Evolutionary conservation across 1,140 invertebrate species (phyloP).

Genomic region (Dendroctonus ponderosae): DNA sequence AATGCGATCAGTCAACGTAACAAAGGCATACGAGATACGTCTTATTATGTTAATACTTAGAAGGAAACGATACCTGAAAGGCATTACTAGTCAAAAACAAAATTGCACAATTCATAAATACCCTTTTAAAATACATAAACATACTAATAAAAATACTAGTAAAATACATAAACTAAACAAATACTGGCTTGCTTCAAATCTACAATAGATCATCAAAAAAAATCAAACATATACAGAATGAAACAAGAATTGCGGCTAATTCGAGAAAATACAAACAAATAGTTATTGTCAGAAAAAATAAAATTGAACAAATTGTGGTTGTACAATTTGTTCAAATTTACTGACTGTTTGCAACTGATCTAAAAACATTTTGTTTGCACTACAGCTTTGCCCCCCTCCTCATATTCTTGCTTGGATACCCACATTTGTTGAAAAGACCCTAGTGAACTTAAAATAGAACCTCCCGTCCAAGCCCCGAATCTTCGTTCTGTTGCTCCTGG

Average conservation of each 20-base stretch:
- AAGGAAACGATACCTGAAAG: no score
- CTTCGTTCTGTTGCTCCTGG: constrained; percentile 73
- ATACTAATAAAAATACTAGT: no score
- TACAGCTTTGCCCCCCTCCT: constrained; percentile 73
- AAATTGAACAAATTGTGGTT: constrained; percentile 1
- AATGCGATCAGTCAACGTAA: no score
- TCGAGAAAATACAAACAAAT: background rate
- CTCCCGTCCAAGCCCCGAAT: constrained; percentile 91
- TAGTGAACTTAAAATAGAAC: constrained; percentile 84
- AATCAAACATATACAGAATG: no score
- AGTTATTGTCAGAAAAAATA: constrained; percentile 16
- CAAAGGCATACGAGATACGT: no score
- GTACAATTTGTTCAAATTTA: no score
- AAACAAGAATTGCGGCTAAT: background rate
- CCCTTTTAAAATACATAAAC: background rate
- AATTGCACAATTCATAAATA: no score
- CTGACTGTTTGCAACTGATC: background rate
- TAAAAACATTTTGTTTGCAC: constrained; percentile 44
- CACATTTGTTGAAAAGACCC: constrained; percentile 93
- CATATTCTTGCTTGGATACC: constrained; percentile 89
- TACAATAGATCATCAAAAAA: background rate
- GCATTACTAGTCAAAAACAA: no score
- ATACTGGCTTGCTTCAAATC: background rate
- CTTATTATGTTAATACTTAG: no score
- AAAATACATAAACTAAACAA: constrained; percentile 10